Percentiles rank a stretch among this genome's conserved stretches.
Evolutionary conservation across 1,140 invertebrate species (phyloP).

Genomic region (Diabrotica undecimpunctata): DNA sequence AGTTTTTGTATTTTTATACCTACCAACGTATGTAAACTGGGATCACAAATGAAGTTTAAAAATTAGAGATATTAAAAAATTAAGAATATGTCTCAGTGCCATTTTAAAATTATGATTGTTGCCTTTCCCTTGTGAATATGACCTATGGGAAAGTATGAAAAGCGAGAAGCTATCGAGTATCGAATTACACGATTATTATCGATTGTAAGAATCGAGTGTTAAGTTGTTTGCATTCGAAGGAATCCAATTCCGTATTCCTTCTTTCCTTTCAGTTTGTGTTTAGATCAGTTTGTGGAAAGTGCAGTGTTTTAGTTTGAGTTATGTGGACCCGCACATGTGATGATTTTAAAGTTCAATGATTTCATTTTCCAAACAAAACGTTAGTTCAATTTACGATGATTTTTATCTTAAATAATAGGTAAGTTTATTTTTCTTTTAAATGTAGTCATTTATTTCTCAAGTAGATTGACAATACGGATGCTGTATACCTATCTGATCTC

Average conservation of each 20-base stretch:
- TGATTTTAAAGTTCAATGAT: constrained; percentile 21
- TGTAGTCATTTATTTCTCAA: neutral
- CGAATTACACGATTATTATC: no score
- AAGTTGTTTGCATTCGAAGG: neutral
- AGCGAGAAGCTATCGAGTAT: no score
- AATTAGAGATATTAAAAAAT: no score
- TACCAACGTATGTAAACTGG: no score
- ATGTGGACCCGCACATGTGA: constrained; percentile 23
- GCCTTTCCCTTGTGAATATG: no score
- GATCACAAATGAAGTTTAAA: no score
- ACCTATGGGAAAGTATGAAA: no score
- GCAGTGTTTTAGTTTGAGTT: constrained; percentile 16
- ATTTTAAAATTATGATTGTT: no score
- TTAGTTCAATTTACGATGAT: constrained; percentile 12
- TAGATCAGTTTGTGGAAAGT: constrained; percentile 13
- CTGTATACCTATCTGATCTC: neutral
- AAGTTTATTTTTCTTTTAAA: constrained; percentile 6
- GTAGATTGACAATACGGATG: neutral
- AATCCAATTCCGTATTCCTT: neutral
- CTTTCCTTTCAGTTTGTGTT: constrained; percentile 17
- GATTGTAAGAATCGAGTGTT: no score
- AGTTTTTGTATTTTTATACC: no score
- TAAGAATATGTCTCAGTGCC: no score
- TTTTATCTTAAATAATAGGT: constrained; percentile 14
- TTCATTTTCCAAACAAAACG: neutral